Percentiles rank a stretch among this genome's conserved stretches.
These are phyloP conservation scores for Rana temporaria DNA, from an alignment of 2,113 vertebrate genomes.

Conservation along the genomic window DNA sequence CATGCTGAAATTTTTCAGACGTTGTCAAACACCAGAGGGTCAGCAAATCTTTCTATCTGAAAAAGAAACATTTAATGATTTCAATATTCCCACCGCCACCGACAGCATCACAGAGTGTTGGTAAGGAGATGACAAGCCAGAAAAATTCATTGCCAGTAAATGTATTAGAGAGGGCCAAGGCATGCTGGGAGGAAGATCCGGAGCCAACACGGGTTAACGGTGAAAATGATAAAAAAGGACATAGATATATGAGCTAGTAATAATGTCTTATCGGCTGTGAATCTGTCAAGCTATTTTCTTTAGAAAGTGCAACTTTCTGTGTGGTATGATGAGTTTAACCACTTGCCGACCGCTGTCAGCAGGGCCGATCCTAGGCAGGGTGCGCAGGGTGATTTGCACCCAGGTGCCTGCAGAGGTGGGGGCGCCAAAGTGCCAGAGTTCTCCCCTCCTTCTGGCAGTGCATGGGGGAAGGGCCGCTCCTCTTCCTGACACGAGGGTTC, in stretches of 20 bases:
- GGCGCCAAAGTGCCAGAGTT: too few relatives aligned
- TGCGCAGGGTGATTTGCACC: too few relatives aligned
- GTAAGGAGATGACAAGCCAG: slow-evolving; percentile 8
- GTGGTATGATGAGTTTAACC: neutral
- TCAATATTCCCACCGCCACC: neutral
- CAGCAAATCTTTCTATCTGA: slow-evolving; percentile 2
- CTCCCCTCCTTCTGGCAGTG: too few relatives aligned
- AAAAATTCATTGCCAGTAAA: slow-evolving; percentile 11
- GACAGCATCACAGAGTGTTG: slow-evolving; percentile 4
- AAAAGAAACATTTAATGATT: slow-evolving; percentile 43
- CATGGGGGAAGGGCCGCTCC: too few relatives aligned
- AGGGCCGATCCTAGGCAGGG: too few relatives aligned
- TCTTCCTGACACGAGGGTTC: too few relatives aligned
- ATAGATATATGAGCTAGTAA: slow-evolving; percentile 28
- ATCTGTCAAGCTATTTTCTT: neutral
- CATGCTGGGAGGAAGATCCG: slow-evolving; percentile 10
- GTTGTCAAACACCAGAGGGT: slow-evolving; percentile 22
- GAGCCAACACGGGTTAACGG: slow-evolving; percentile 16
- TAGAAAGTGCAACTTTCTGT: neutral
- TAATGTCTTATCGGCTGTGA: slow-evolving; percentile 14
- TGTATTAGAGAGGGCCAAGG: slow-evolving; percentile 13
- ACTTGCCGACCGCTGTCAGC: too few relatives aligned
- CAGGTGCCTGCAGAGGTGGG: too few relatives aligned
- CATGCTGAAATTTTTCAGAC: neutral
- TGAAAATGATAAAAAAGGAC: neutral